Conservation (phyloP, 2,888 invertebrate species). For the Tetropium fuscum region DNA sequence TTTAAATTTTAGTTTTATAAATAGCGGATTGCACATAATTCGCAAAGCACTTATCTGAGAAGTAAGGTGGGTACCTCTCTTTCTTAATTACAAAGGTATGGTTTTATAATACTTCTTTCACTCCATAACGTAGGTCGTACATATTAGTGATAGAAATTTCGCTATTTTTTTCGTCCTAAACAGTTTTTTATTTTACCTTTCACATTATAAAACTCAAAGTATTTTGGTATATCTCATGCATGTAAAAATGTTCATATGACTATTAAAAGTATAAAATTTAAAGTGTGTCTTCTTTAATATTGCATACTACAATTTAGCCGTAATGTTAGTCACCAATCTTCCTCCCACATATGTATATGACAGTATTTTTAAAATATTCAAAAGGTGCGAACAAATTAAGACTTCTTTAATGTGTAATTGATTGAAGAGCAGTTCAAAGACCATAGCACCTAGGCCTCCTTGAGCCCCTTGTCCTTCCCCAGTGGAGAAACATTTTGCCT, state of each 20-base stretch:
- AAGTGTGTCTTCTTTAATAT: constrained; percentile 5
- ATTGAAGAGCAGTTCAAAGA: no score
- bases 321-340: no score
- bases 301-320: no score
- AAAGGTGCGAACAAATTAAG: no score
- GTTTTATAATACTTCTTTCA: constrained; percentile 50
- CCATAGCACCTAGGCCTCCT: no score
- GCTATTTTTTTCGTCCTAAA: constrained; percentile 55
- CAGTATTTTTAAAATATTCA: no score
- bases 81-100: constrained; percentile 51
- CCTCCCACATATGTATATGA: no score
- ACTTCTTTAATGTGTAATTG: no score
- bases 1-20: constrained; percentile 33
- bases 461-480: no score
- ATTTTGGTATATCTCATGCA: constrained; percentile 62
- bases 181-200: constrained; percentile 53
- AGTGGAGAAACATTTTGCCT: no score
- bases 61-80: constrained; percentile 56
- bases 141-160: constrained; percentile 50
- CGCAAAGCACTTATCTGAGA: constrained; percentile 29
- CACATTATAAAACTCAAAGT: constrained; percentile 53
- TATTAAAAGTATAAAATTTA: constrained; percentile 50
- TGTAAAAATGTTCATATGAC: constrained; percentile 66
- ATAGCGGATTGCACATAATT: constrained; percentile 37
- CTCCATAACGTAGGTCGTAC: constrained; percentile 50